phyloP scores from a whole-genome alignment of 2,797 vertebrate genomes.

The Neosilurus mollespiculum region DNA sequence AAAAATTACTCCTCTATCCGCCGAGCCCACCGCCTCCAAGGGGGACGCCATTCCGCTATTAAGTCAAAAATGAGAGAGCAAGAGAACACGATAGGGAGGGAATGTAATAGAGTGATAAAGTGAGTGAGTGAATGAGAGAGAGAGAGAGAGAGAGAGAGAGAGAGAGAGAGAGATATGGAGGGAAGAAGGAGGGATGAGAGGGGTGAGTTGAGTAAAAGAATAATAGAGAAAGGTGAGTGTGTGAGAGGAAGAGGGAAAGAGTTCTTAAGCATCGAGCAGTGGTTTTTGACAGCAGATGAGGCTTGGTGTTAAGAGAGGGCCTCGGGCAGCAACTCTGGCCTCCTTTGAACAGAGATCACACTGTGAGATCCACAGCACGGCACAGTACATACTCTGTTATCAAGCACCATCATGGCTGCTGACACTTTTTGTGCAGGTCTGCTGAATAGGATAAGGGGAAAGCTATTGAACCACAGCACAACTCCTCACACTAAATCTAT shows the following conservation, averaged over 20 bases:
- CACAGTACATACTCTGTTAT: constrained; percentile 37
- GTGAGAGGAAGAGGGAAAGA: constrained; percentile 66
- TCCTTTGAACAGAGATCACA: constrained; percentile 60
- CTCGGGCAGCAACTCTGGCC: constrained; percentile 68
- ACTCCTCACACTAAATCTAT: constrained; percentile 7
- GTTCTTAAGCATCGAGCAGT: constrained; percentile 67
- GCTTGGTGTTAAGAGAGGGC: constrained; percentile 66
- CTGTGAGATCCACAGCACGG: constrained; percentile 45
- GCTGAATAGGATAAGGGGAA: constrained; percentile 22
- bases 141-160: constrained; percentile 36
- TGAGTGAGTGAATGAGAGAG: constrained; percentile 8
- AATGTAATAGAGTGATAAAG: constrained; percentile 57
- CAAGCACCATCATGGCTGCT: constrained; percentile 33
- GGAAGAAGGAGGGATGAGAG: constrained; percentile 47
- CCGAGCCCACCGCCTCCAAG: constrained; percentile 65
- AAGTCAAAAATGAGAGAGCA: constrained; percentile 68
- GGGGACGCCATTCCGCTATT: constrained; percentile 71
- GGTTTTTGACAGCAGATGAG: constrained; percentile 71
- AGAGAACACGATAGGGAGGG: constrained; percentile 51
- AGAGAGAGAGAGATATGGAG: constrained; percentile 27
- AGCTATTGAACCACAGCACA: not conserved
- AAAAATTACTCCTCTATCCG: constrained; percentile 63
- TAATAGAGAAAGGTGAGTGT: constrained; percentile 56
- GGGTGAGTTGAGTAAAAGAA: constrained; percentile 55
- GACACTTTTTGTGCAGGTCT: constrained; percentile 25